These are phyloP conservation scores for Rhingia rostrata DNA, from an alignment of 2,888 invertebrate species.

Conservation along the genomic window DNA sequence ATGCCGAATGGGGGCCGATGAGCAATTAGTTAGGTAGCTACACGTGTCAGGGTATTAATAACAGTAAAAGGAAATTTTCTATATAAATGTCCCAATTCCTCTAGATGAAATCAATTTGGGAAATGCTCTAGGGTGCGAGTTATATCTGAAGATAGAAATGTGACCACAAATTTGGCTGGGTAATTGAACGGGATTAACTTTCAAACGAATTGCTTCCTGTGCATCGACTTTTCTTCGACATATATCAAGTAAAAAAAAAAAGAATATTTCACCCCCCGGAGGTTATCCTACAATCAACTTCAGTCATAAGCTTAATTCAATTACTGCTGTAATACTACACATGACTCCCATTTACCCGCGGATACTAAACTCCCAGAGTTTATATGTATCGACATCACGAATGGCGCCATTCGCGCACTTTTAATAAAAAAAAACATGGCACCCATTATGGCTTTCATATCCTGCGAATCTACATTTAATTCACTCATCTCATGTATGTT, in stretches of 20 bases:
- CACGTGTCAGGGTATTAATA: conserved; percentile 69
- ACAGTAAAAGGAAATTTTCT: conserved; percentile 28
- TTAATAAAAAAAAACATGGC: conserved; percentile 60
- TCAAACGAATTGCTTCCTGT: too few species aligned
- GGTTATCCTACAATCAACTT: background rate
- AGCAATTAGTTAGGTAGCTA: conserved; percentile 55
- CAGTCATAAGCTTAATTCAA: conserved; percentile 67
- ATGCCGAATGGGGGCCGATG: conserved; percentile 26
- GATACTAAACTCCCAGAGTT: conserved; percentile 30
- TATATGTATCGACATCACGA: conserved; percentile 71
- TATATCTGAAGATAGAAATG: too few species aligned
- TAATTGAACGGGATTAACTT: too few species aligned
- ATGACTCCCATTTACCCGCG: conserved; percentile 46
- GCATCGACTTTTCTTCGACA: background rate
- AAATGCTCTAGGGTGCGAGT: background rate
- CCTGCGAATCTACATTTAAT: conserved; percentile 74
- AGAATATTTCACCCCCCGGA: conserved; percentile 9
- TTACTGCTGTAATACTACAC: conserved; percentile 59
- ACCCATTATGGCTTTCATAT: conserved; percentile 73
- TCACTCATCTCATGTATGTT: conserved; percentile 67
- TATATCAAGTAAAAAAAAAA: background rate
- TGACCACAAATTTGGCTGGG: too few species aligned
- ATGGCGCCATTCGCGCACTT: conserved; percentile 77
- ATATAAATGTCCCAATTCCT: background rate
- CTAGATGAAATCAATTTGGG: background rate